A percentile compares a stretch with the other conserved stretches of the same genome.
Evolutionary conservation across 30 jellyfish, hydroid and myxozoan genomes (phyloP).

Genomic region (Pelagia noctiluca): DNA sequence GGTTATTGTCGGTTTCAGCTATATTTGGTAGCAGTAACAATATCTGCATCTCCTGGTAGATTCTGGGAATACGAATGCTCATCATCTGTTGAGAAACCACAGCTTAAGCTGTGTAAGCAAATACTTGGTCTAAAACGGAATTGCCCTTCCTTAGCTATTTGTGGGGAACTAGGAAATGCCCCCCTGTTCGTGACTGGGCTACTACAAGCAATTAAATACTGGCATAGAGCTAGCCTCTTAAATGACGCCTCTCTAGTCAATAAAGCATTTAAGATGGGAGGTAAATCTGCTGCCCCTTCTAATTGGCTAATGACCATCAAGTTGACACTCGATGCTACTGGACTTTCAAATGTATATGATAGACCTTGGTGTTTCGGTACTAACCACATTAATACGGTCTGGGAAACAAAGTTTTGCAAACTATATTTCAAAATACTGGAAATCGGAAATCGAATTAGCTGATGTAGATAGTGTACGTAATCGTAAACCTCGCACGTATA

Average conservation of each 20-base stretch:
- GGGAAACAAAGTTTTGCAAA: not conserved
- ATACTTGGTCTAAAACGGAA: constrained; percentile 11
- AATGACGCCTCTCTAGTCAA: not conserved
- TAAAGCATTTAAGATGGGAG: not conserved
- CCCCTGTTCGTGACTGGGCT: not conserved
- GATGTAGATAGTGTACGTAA: constrained; percentile 8
- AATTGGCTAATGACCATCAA: constrained; percentile 17
- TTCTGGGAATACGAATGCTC: not conserved
- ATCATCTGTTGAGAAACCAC: not conserved
- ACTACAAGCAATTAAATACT: constrained; percentile 7
- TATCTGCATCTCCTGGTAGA: not conserved
- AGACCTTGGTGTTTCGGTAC: constrained; percentile 9
- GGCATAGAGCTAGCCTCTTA: constrained; percentile 9
- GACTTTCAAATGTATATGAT: not conserved
- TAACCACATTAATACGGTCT: not conserved
- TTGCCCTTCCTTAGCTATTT: constrained; percentile 20
- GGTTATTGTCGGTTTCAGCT: too few species aligned
- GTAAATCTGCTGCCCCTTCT: not conserved
- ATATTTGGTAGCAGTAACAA: too few species aligned
- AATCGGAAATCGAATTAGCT: not conserved
- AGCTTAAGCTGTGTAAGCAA: constrained; percentile 30
- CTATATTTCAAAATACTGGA: not conserved
- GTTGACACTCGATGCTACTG: not conserved
- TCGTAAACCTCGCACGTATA: constrained; percentile 12
- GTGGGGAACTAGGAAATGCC: constrained; percentile 10